phyloP scores from a whole-genome alignment of 2,797 vertebrate genomes.

The Crocidura indochinensis region DNA sequence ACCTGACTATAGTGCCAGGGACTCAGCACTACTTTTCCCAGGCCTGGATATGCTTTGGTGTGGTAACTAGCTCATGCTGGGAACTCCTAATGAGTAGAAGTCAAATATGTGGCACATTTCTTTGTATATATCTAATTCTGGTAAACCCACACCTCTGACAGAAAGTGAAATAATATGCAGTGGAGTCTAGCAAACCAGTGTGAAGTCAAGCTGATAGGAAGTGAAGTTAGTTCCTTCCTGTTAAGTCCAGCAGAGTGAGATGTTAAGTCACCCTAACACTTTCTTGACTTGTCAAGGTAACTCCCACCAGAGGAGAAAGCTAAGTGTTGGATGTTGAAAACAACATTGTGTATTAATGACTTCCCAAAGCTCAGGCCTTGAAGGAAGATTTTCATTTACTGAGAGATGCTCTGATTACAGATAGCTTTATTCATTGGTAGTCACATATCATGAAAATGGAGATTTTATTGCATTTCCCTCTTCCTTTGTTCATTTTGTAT shows the following conservation, averaged over 20 bases:
- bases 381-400: conserved; percentile 15
- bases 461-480: neutral
- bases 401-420: neutral
- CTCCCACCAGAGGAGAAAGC: neutral
- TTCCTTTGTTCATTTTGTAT: neutral
- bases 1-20: neutral
- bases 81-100: neutral
- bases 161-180: neutral
- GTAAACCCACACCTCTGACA: neutral
- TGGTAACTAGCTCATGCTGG: neutral
- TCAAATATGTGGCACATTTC: neutral
- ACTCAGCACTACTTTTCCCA: neutral
- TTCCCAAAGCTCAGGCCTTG: neutral
- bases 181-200: neutral
- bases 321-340: neutral
- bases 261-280: neutral
- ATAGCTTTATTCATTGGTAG: neutral
- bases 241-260: neutral
- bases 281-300: neutral
- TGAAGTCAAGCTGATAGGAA: neutral
- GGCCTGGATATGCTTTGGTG: neutral
- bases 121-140: neutral
- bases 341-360: neutral
- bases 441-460: neutral
- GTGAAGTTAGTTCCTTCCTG: neutral